Conservation (phyloP, 2,797 vertebrate genomes). For the Hyperoplus immaculatus region DNA sequence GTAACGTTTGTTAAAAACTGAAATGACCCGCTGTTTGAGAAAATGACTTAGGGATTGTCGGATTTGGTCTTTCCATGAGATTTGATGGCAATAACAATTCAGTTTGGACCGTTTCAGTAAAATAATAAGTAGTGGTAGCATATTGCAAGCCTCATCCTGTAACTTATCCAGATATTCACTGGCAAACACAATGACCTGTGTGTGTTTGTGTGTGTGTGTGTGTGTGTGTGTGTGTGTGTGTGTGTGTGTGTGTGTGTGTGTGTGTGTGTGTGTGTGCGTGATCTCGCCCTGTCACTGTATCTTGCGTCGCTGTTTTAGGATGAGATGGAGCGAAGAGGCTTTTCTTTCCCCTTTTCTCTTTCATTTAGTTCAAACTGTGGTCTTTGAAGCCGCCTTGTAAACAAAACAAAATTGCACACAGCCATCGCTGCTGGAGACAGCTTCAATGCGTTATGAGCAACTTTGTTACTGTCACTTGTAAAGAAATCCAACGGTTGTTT, state of each 20-base stretch:
- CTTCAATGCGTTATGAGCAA: slow-evolving; percentile 24
- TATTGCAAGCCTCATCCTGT: neutral
- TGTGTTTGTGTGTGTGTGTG: neutral
- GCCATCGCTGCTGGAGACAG: slow-evolving; percentile 33
- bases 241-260: neutral
- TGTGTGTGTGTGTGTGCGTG: neutral
- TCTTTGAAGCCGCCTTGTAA: slow-evolving; percentile 57
- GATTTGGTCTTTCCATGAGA: neutral
- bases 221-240: neutral
- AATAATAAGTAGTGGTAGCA: too few relatives aligned
- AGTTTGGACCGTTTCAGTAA: too few relatives aligned
- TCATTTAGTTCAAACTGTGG: slow-evolving; percentile 32
- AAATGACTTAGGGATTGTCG: neutral
- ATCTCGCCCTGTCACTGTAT: slow-evolving; percentile 11
- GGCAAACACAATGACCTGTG: neutral
- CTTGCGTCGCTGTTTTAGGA: neutral
- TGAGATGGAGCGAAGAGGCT: slow-evolving; percentile 7
- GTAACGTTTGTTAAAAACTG: neutral
- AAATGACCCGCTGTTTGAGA: neutral
- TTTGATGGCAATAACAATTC: neutral
- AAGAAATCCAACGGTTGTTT: neutral
- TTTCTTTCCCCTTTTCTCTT: slow-evolving; percentile 15
- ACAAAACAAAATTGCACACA: slow-evolving; percentile 26
- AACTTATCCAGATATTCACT: too few relatives aligned
- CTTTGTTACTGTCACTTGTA: slow-evolving; percentile 39